Conservation (phyloP, 1,140 invertebrate species). For the Drosophila cardini region DNA sequence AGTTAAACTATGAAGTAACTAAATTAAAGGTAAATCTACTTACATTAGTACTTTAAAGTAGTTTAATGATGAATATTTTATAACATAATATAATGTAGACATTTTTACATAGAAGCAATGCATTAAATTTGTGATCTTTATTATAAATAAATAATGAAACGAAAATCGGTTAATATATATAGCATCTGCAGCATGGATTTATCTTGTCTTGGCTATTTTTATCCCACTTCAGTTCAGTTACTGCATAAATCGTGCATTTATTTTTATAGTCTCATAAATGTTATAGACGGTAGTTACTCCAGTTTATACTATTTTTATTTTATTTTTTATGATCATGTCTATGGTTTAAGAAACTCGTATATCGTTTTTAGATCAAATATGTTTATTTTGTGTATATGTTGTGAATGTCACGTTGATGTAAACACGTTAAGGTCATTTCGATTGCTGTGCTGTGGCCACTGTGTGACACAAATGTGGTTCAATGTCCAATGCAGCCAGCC, state of each 20-base stretch:
- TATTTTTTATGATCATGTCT: constrained; percentile 24
- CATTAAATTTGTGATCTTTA: no score
- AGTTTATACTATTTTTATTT: constrained; percentile 16
- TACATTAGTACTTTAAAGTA: no score
- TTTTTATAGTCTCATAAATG: constrained; percentile 13
- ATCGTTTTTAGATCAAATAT: constrained; percentile 27
- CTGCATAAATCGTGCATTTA: neutral
- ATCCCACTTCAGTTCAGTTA: neutral
- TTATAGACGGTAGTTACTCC: constrained; percentile 13
- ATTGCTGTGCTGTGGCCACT: constrained; percentile 30
- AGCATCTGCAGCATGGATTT: neutral
- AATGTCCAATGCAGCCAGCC: constrained; percentile 68
- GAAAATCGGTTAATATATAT: no score
- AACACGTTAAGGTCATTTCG: constrained; percentile 58
- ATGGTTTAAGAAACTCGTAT: constrained; percentile 11
- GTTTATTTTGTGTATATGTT: constrained; percentile 23
- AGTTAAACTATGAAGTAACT: no score
- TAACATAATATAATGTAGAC: no score
- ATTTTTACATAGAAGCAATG: no score
- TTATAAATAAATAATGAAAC: neutral
- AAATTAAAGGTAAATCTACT: no score
- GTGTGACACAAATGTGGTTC: constrained; percentile 64
- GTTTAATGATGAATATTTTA: no score
- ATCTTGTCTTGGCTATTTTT: neutral
- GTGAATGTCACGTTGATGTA: constrained; percentile 58